Percentiles rank a stretch among this genome's conserved stretches.
Evolutionary conservation across 2,113 vertebrate species (phyloP).

Genomic region (Cervus canadensis): DNA sequence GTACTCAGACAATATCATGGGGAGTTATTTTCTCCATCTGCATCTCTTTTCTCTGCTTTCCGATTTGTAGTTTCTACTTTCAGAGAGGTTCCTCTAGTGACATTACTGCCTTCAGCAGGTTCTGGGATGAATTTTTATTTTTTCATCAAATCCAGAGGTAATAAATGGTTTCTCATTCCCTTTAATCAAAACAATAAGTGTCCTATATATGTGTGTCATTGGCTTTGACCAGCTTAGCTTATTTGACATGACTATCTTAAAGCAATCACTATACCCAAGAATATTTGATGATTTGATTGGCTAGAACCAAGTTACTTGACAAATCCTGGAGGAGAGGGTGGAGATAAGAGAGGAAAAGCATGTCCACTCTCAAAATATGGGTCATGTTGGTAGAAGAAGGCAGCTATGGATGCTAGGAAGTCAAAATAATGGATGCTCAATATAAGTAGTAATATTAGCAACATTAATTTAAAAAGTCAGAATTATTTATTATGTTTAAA

Average conservation of each 20-base stretch:
- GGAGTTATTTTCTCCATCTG: neutral
- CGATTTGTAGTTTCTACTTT: neutral
- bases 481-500: neutral
- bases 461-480: neutral
- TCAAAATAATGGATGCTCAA: neutral
- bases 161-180: neutral
- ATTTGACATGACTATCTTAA: neutral
- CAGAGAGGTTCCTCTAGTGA: neutral
- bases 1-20: neutral
- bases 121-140: neutral
- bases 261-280: neutral
- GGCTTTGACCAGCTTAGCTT: neutral
- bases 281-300: neutral
- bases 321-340: neutral
- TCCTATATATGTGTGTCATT: neutral
- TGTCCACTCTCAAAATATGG: neutral
- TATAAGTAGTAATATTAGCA: neutral
- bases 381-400: neutral
- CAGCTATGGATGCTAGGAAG: neutral
- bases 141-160: neutral
- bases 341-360: neutral
- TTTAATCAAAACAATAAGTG: neutral
- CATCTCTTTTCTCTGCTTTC: neutral
- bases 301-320: neutral
- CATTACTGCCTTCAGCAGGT: neutral